These are phyloP conservation scores for Regulus satrapa DNA, from an alignment of 2,113 vertebrate species.

Conservation along the genomic window DNA sequence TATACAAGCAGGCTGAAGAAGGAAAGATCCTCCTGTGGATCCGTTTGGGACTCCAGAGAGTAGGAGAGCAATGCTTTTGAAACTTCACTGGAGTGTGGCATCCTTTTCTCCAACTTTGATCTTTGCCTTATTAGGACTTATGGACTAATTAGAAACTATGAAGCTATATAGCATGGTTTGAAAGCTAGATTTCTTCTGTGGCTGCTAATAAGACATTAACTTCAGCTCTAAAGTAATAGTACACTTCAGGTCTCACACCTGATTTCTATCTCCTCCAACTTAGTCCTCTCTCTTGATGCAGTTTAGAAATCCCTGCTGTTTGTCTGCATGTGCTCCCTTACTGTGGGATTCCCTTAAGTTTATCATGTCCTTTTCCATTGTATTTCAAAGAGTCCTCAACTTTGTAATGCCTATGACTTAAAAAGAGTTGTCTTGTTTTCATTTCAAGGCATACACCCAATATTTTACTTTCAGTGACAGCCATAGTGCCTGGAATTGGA, in stretches of 20 bases:
- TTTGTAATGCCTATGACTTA: neutral
- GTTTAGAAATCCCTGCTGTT: neutral
- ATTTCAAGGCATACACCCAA: neutral
- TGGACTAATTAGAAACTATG: neutral
- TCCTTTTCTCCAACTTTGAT: neutral
- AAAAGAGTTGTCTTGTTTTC: neutral
- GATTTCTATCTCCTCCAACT: neutral
- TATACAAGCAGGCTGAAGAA: neutral
- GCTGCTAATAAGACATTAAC: neutral
- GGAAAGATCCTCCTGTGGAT: neutral
- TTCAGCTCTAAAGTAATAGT: neutral
- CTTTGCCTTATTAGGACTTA: no score
- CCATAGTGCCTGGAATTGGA: neutral
- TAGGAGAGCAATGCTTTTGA: neutral
- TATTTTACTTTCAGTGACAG: neutral
- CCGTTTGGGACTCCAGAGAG: neutral
- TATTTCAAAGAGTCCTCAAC: neutral
- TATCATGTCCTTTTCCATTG: neutral
- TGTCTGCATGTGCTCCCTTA: neutral
- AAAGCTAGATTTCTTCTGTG: neutral
- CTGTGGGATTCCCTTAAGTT: neutral
- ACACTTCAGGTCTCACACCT: fast-evolving
- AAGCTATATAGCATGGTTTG: neutral
- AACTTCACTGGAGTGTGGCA: neutral
- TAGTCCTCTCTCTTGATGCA: neutral